phyloP scores from a whole-genome alignment of 2,797 vertebrate genomes.

The Austrolebias charrua region DNA sequence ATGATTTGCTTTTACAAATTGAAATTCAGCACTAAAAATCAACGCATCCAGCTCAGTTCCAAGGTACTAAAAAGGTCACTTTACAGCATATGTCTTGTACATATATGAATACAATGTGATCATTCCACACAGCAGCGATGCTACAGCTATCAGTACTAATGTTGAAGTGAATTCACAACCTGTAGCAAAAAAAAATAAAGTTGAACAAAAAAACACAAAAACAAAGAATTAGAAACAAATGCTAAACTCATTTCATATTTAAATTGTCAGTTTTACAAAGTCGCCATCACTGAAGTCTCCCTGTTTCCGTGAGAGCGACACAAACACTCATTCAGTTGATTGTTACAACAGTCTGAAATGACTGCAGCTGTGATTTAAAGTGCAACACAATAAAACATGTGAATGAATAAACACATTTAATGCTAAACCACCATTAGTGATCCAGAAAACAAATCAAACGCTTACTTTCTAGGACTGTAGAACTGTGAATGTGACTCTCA shows the following conservation, averaged over 20 bases:
- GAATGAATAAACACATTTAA: slow-evolving; percentile 8
- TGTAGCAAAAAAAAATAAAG: slow-evolving; percentile 32
- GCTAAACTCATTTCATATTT: slow-evolving; percentile 7
- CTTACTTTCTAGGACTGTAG: background rate
- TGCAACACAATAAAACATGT: slow-evolving; percentile 46
- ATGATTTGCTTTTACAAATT: slow-evolving; percentile 74
- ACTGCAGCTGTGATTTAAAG: slow-evolving; percentile 44
- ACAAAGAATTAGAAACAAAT: slow-evolving; percentile 16
- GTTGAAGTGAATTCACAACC: slow-evolving; percentile 36
- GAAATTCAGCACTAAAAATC: slow-evolving; percentile 67
- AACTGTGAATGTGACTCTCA: background rate
- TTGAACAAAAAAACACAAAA: slow-evolving; percentile 44
- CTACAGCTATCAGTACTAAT: slow-evolving; percentile 34
- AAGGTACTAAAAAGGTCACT: slow-evolving; percentile 73
- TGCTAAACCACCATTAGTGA: background rate
- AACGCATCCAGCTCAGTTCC: slow-evolving; percentile 67
- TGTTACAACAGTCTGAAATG: slow-evolving; percentile 36
- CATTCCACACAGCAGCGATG: slow-evolving; percentile 58
- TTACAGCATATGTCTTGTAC: slow-evolving; percentile 45
- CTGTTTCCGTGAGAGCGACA: slow-evolving; percentile 5
- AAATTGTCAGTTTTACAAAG: slow-evolving; percentile 21
- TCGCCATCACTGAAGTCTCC: slow-evolving; percentile 25
- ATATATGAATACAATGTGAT: slow-evolving; percentile 38
- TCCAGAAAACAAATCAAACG: background rate
- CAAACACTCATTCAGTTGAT: slow-evolving; percentile 4